Conservation (phyloP, 2,113 vertebrate genomes). For the Triplophysa dalaica region DNA sequence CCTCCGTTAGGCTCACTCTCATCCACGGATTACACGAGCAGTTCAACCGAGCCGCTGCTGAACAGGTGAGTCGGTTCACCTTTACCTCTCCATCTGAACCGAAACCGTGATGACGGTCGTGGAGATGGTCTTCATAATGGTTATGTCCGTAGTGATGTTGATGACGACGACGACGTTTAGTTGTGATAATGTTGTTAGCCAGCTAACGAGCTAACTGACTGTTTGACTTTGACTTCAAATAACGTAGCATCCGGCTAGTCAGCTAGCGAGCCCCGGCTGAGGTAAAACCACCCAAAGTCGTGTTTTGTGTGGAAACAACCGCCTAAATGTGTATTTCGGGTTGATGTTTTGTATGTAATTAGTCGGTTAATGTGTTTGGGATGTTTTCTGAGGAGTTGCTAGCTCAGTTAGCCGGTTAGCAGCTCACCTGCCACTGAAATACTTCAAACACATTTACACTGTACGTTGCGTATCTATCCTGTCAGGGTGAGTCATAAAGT, state of each 20-base stretch:
- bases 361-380: background rate
- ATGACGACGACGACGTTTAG: background rate
- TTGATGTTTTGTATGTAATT: background rate
- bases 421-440: conserved; percentile 28
- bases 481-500: background rate
- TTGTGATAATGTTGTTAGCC: conserved; percentile 13
- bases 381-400: conserved; percentile 10
- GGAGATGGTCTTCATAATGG: background rate
- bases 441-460: background rate
- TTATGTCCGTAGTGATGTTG: background rate
- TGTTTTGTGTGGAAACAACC: background rate
- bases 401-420: conserved; percentile 28
- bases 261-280: background rate
- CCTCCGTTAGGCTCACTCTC: background rate
- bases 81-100: conserved; percentile 1
- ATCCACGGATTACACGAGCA: conserved; percentile 3
- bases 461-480: background rate
- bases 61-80: conserved; percentile 42
- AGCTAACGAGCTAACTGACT: conserved; percentile 31
- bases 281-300: background rate
- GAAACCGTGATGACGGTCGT: background rate
- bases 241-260: conserved; percentile 33
- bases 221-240: conserved; percentile 24
- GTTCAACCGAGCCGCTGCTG: conserved; percentile 4
- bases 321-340: background rate